Evolutionary conservation across 1,140 invertebrate species (phyloP).

Genomic region (Trachymyrmex cornetzi): DNA sequence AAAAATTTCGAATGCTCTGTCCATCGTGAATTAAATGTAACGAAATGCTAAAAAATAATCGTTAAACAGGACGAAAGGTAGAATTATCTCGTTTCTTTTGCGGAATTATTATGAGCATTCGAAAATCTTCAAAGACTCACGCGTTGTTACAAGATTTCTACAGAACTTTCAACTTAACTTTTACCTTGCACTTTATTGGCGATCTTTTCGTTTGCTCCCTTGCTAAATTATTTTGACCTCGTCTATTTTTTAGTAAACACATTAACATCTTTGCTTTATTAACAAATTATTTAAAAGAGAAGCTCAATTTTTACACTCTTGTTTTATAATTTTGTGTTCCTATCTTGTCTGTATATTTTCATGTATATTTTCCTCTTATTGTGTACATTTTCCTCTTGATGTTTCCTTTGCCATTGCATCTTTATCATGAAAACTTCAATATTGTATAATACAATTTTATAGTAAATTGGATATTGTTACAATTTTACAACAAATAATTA

Average conservation of each 20-base stretch:
- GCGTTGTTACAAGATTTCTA: neutral
- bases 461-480: neutral
- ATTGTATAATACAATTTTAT: neutral
- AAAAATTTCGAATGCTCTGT: conserved; percentile 1
- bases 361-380: conserved; percentile 21
- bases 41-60: neutral
- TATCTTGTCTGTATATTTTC: neutral
- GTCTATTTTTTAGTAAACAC: conserved; percentile 51
- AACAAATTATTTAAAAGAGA: conserved; percentile 53
- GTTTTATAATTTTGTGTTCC: conserved; percentile 14
- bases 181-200: neutral
- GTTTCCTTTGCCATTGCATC: neutral
- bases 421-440: conserved; percentile 5
- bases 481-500: conserved; percentile 20
- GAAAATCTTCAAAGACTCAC: neutral
- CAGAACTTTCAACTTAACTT: neutral
- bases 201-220: conserved; percentile 34
- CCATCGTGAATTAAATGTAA: neutral
- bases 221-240: conserved; percentile 59
- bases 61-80: neutral
- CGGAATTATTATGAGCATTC: neutral
- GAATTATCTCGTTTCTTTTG: neutral
- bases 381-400: neutral
- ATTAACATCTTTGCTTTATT: conserved; percentile 57
- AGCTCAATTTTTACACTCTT: conserved; percentile 29